Base-by-base conservation (phyloP, 2,113 vertebrate genomes). In the Corythoichthys haematopterus region DNA sequence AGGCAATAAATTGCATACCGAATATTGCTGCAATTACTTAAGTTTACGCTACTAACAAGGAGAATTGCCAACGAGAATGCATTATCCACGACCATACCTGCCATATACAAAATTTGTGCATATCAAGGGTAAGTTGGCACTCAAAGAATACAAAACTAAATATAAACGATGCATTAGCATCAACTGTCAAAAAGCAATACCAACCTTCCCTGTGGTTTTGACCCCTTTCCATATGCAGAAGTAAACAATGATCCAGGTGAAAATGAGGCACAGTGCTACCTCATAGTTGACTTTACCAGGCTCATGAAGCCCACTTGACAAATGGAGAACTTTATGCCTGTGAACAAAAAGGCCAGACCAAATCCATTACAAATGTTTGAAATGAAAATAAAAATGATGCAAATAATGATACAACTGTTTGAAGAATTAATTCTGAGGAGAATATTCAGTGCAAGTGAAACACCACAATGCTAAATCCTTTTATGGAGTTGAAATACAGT, bases 201-300 rank as follows among this genome's bases (percentile, higher is more conserved):
- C 66, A 77, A 98, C 96, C 95, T 98, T 98, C 89, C 95, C 96
- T 6, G 96, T 95, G 0, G 94, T 96, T 87, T 97, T 98, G 68
- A 98, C 94, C 43, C 95, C 96, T 82, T 98, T 98, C 96, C 96
- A 98, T 83, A 98, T 94, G 88, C 96, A 98, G 92, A 98, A 98
- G 91, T 98, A 98, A 80, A 98, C 95, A 50, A 96, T 90, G 67
- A 98, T 66, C 96, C 96, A 98, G 57, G 94, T 96, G 72, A 84
- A 92, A 50, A 98, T 71, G 70, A 98, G 92, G 89, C 95, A 98
- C 36, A 98, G 89, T 65, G 94, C 94, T 91, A 98, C 91, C 84
- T 97, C 91, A 87, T 93, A 95, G 87, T 93, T 95, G 87, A 98
- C 92, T 66, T 90, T 89, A 38, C 96, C 95, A 0, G 94, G 90